phyloP scores from a whole-genome alignment of 2,888 invertebrate genomes.

The Disparrhopalites patrizii region DNA sequence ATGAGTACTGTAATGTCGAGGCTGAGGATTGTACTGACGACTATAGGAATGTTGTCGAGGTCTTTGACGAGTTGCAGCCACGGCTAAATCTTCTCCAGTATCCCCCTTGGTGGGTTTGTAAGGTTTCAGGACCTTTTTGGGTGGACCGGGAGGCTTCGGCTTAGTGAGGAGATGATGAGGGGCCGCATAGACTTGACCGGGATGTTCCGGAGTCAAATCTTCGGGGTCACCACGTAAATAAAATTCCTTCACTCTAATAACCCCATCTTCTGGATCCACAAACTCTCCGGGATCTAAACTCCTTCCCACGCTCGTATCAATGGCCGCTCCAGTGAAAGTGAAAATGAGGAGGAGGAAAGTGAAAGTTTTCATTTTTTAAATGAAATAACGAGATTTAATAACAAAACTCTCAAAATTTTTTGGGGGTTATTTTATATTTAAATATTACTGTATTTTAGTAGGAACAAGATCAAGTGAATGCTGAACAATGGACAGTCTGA shows the following conservation, averaged over 20 bases:
- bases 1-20: constrained; percentile 20
- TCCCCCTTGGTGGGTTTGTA: constrained; percentile 17
- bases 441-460: no score
- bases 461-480: no score
- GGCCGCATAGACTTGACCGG: constrained; percentile 2
- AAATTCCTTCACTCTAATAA: no score
- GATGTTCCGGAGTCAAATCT: constrained; percentile 19
- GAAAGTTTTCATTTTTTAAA: not conserved
- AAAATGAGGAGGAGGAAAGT: not conserved
- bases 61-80: constrained; percentile 9
- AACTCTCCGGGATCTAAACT: not conserved
- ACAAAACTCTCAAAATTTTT: no score
- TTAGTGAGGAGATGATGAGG: not conserved
- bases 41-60: constrained; percentile 26
- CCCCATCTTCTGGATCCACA: not conserved
- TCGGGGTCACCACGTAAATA: constrained; percentile 23
- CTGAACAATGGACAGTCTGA: no score
- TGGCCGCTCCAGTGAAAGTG: not conserved
- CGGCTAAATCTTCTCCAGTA: constrained; percentile 2
- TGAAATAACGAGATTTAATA: no score
- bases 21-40: constrained; percentile 23
- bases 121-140: constrained; percentile 3
- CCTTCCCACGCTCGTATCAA: not conserved
- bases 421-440: no score
- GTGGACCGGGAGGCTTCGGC: not conserved